Evolutionary conservation across 2,797 vertebrate species (phyloP), one percentile per base, ranked within the genome.

Genomic region (Anas bernieri): DNA sequence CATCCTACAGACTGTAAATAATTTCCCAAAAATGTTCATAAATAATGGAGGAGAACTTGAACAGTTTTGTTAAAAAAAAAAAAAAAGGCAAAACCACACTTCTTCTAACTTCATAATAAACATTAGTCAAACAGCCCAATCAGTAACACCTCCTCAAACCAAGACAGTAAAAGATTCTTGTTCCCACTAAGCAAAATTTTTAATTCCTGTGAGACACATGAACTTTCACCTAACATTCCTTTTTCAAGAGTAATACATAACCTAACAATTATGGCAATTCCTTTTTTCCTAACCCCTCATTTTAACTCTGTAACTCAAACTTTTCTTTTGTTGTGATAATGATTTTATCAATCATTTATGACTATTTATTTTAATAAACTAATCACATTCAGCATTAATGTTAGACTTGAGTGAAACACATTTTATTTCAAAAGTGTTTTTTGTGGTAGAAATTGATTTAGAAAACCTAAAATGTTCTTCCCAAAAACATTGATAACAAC

Each of bases 261-360:
- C 22, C 58, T 55, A 58, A 7, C 55, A 41, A 30, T 18, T 12
- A 59, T 13, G n/a, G 18, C 56, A 56, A 59, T 63, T 52, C 46
- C 20, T 45, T 76, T 75, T 73, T 45, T 31, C 25, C 58, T 70
- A 14, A 33, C 35, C n/a, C 20, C 48, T 87, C 39, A 21, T 70
- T 86, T 92, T 33, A 35, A 75, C 92, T 66, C 66, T 43, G 41
- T 33, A 80, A 74, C 25, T 7, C 33, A 77, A 91, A 73, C 67
- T 82, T 75, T 54, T 50, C 59, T 72, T 28, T 9, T 88, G 86
- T 90, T 92, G 59, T 88, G 88, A 72, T 58, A 92, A 81, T 28
- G 81, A 93, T 94, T 81, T 92, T 93, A 95, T 93, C 92, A 68
- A 37, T 72, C 88, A 84, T 93, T 88, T 86, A 73, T 82, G 67